phyloP scores from a whole-genome alignment of 2,113 vertebrate species.

The Desmodus rotundus region DNA sequence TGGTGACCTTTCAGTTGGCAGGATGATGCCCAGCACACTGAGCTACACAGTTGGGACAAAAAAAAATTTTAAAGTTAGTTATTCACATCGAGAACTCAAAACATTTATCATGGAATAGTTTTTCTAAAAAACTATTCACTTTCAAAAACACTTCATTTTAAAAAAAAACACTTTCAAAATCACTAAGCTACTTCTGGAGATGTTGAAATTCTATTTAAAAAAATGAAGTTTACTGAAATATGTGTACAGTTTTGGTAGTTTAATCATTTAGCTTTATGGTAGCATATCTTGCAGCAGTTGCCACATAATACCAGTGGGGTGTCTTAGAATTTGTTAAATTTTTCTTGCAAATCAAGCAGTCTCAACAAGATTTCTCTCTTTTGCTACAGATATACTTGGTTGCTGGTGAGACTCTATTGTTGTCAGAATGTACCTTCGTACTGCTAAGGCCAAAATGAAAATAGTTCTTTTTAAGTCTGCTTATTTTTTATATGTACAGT shows the following conservation, averaged over 20 bases:
- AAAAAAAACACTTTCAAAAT: no score
- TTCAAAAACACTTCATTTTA: no score
- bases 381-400: neutral
- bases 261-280: neutral
- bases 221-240: neutral
- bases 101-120: neutral
- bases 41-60: neutral
- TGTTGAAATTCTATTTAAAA: neutral
- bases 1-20: no score
- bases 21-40: neutral
- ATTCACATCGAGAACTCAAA: neutral
- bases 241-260: neutral
- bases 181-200: neutral
- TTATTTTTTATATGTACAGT: neutral
- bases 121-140: no score
- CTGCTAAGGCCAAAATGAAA: neutral
- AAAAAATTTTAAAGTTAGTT: neutral
- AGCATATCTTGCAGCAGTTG: neutral
- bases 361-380: neutral
- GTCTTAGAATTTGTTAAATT: neutral
- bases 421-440: neutral
- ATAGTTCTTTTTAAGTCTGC: neutral
- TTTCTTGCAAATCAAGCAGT: neutral
- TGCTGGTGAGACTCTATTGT: neutral
- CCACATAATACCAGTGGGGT: neutral